Evolutionary conservation across 2,888 invertebrate genomes (phyloP).

Genomic region (Cheilosia variabilis): DNA sequence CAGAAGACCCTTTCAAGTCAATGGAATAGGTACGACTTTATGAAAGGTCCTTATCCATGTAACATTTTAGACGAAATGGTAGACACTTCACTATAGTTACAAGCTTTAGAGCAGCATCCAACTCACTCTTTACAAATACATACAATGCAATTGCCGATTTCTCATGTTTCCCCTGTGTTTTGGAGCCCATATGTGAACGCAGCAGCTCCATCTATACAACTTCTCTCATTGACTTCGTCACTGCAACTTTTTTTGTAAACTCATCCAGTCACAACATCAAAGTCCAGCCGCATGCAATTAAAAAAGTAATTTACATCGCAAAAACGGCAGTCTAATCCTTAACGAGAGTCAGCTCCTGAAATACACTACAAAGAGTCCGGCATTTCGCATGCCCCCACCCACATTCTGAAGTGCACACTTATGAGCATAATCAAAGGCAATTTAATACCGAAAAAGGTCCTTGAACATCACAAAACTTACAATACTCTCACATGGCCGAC

Average conservation of each 20-base stretch:
- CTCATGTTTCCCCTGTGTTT: too few species aligned
- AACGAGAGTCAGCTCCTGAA: constrained; percentile 64
- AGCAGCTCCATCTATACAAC: too few species aligned
- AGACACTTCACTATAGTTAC: too few species aligned
- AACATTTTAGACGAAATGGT: too few species aligned
- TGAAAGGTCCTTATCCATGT: too few species aligned
- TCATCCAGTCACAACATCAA: constrained; percentile 30
- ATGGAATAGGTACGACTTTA: too few species aligned
- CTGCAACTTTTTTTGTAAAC: background rate
- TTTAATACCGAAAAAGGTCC: constrained; percentile 71
- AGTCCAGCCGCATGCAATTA: constrained; percentile 41
- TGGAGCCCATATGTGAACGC: too few species aligned
- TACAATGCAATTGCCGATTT: too few species aligned
- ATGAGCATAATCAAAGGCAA: constrained; percentile 44
- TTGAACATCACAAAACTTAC: constrained; percentile 30
- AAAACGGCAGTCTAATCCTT: constrained; percentile 54
- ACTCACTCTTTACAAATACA: too few species aligned
- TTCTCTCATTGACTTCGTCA: background rate
- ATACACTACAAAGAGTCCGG: constrained; percentile 62
- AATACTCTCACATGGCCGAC: constrained; percentile 3
- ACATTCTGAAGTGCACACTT: constrained; percentile 60
- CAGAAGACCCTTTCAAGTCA: too few species aligned
- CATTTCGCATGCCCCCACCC: constrained; percentile 67
- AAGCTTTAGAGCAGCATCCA: too few species aligned
- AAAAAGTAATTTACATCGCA: constrained; percentile 44